Base-by-base conservation (phyloP, 1,140 invertebrate genomes). In the Eumeta japonica region DNA sequence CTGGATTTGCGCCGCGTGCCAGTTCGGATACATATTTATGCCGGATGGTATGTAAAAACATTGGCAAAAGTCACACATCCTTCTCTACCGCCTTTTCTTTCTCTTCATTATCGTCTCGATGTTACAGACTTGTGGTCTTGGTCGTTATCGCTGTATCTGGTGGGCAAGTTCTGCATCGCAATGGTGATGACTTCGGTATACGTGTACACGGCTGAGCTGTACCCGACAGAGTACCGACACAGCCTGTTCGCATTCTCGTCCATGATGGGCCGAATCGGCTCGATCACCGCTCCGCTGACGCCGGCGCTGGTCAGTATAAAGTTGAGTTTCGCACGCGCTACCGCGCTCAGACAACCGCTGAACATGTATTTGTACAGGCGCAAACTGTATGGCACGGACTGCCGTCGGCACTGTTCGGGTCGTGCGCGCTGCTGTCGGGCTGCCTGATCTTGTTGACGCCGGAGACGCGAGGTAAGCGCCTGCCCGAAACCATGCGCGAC, bases 161-260 rank as follows among this genome's bases (percentile, higher is more conserved):
- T 83, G 1, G 88, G 87, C 1, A 90, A 90, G 66, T 83, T 80
- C 55, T 79, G 81, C 18, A 86, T 85, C 24, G 83, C 84, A 0
- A 76, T 81, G 47, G 79, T 83, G 2, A 86, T 86, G 55, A 80
- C 81, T 15, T 77, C 83, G n/a, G 62, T 85, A 2, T 88, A 87
- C 60, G 76, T 87, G 40, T 85, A 84, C 45, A 85, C 85, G 0
- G 76, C 82, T 1, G 86, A 88, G 62, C 67, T 88, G 48, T 88
- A 85, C 53, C 85, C 85, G 3, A 88, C 85, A 1, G 75, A 76
- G 39, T 63, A 85, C 33, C 68, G 85, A 13, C 81, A 84, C 52
- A 81, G 78, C 10, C 54, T 85, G 10, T 77, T 89, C 39, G 84
- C 67, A 39, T 83, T 75, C 44, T 85, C 84, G 45, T 87, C 86